Percentiles rank a stretch among this genome's conserved stretches.
phyloP scores from a whole-genome alignment of 1,140 invertebrate species.

The Mizuhopecten yessoensis region DNA sequence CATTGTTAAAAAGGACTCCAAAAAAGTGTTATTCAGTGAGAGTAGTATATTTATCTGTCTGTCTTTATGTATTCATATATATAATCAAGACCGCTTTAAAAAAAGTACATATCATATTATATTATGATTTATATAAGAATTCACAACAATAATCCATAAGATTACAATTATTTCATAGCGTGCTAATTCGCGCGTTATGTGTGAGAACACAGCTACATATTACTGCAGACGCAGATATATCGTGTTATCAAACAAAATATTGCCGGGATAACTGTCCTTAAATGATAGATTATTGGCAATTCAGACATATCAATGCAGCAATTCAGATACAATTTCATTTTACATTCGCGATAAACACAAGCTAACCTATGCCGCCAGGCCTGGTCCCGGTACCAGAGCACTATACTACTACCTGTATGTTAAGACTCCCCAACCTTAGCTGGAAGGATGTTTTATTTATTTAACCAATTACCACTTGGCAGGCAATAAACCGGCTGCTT shows the following conservation, averaged over 20 bases:
- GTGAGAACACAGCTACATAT: not conserved
- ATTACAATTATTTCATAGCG: not conserved
- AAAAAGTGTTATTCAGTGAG: not conserved
- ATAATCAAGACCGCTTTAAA: too few relatives aligned
- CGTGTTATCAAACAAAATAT: not conserved
- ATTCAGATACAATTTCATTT: not conserved
- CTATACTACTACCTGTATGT: not conserved
- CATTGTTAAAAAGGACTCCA: not conserved
- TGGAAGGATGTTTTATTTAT: not conserved
- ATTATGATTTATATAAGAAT: not conserved
- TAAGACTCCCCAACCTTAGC: too few relatives aligned
- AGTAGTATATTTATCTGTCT: not conserved
- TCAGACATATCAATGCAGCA: not conserved
- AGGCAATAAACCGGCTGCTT: not conserved
- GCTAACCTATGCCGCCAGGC: not conserved
- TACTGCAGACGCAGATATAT: not conserved
- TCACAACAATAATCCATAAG: not conserved
- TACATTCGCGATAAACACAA: not conserved
- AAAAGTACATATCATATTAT: not conserved
- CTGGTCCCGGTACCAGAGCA: not conserved
- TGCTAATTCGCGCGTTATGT: not conserved
- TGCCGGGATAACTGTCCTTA: not conserved
- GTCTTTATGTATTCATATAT: too few relatives aligned
- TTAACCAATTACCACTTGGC: not conserved
- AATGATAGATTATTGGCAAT: not conserved